Evolutionary conservation across 2,888 invertebrate species (phyloP), one percentile per base, ranked within the genome.

Genomic region (Hydriomena furcata): DNA sequence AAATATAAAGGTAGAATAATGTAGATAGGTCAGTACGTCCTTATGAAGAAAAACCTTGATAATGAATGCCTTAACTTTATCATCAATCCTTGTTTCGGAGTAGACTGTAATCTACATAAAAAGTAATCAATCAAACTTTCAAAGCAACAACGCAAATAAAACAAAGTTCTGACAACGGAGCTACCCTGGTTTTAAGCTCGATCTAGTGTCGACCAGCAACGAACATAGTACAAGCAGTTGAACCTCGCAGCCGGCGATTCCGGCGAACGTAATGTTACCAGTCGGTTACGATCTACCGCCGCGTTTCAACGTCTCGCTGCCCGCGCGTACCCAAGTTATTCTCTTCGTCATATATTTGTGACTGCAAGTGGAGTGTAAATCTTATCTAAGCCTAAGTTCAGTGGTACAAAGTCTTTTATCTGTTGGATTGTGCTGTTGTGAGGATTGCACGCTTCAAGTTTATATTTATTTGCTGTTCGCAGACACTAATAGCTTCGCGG

Each of bases 311-410:
- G 85, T 80, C 55, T 73, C 64, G 62, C 61, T 66, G 61, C 52
- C 54, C 65, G 60, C 60, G 60, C 63, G 66, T 65, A 58, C 46
- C 61, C 71, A 78, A 81, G 71, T 82, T 79, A 81, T 79, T 80
- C 79, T 79, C 80, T 77, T 81, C 82, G 81, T 80, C 82, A 76
- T 75, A 76, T 65, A 66, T 52, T 72, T 82, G 81, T 84, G 80
- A 84, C 83, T 76, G 72, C 64, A 78, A 82, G 82, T 84, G 84
- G 67, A 84, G 85, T 89, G 84, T 79, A 42, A 80, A 75, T 66
- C n/a, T 20, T 60, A 61, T 55, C 55, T 61, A 24, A 56, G 53
- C 60, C 21, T 44, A 60, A 47, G 58, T 59, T 64, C 60, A 53
- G 57, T 51, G 51, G 58, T 56, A 62, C 45, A 52, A 47, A 43